A percentile compares a stretch with the other conserved stretches of the same genome.
These are phyloP conservation scores for Mnemiopsis leidyi DNA, from an alignment of 37 sponge, comb jelly and placozoan genomes.

Conservation along the genomic window DNA sequence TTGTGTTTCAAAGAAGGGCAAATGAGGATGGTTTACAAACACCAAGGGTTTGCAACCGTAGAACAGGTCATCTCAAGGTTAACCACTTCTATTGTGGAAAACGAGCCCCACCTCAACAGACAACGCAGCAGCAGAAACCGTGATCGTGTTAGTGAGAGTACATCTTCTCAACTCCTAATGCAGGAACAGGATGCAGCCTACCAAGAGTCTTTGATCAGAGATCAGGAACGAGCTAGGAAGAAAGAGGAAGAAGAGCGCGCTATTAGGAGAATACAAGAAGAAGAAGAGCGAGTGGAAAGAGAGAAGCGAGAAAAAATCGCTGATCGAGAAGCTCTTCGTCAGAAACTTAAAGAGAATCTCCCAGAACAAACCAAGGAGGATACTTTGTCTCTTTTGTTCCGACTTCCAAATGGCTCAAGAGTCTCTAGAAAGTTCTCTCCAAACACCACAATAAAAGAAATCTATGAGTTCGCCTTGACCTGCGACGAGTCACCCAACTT, in stretches of 20 bases:
- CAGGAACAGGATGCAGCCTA: slow-evolving; percentile 53
- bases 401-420: slow-evolving; percentile 35
- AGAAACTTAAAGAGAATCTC: background rate
- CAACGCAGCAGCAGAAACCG: slow-evolving; percentile 38
- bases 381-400: slow-evolving; percentile 38
- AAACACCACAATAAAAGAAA: background rate
- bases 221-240: slow-evolving; percentile 33
- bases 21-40: slow-evolving; percentile 58
- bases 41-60: slow-evolving; percentile 37
- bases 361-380: slow-evolving; percentile 11
- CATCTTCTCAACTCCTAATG: slow-evolving; percentile 43
- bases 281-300: background rate
- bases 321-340: background rate
- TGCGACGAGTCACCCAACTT: slow-evolving; percentile 50
- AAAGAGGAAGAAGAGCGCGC: slow-evolving; percentile 31
- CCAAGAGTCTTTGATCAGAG: slow-evolving; percentile 28
- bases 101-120: slow-evolving; percentile 25
- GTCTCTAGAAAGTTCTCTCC: slow-evolving; percentile 19
- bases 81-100: slow-evolving; percentile 40
- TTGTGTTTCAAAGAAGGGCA: slow-evolving; percentile 60
- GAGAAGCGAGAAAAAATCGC: background rate
- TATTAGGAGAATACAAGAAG: background rate
- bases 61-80: background rate
- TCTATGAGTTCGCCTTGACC: slow-evolving; percentile 40
- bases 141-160: slow-evolving; percentile 31